Evolutionary conservation across 2,113 vertebrate genomes (phyloP).

Genomic region (Meleagris gallopavo): DNA sequence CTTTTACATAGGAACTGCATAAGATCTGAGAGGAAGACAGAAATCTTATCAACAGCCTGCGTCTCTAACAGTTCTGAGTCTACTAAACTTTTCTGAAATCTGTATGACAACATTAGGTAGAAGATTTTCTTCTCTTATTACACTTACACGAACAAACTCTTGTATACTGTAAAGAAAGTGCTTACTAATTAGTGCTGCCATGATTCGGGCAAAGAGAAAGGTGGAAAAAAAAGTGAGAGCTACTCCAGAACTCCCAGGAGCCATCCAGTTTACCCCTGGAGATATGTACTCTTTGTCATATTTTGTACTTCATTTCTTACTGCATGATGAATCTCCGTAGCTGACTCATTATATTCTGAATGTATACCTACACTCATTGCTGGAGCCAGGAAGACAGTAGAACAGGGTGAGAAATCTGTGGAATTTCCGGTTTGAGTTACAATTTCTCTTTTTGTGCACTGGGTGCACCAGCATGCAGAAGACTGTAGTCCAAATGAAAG

Average conservation of each 20-base stretch:
- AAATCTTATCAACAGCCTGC: not conserved
- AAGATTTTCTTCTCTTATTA: not conserved
- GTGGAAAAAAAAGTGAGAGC: not conserved
- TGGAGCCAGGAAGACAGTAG: not conserved
- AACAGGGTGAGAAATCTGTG: not conserved
- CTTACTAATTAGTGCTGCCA: not conserved
- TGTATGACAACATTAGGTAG: not conserved
- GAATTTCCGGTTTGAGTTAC: not conserved
- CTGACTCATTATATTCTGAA: not conserved
- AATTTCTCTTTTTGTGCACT: not conserved
- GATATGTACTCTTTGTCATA: not conserved
- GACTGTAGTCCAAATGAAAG: not conserved
- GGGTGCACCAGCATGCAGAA: not conserved
- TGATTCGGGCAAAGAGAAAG: not conserved
- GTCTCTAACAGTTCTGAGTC: not conserved
- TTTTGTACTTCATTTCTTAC: not conserved
- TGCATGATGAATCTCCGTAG: not conserved
- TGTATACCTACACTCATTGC: not conserved
- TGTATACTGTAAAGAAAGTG: not conserved
- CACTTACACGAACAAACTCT: not conserved
- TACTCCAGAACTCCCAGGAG: not conserved
- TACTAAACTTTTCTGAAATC: not conserved
- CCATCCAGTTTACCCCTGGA: not conserved
- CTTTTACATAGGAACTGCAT: not conserved
- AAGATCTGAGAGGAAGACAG: not conserved